Percentiles rank a stretch among this genome's conserved stretches.
These are phyloP conservation scores for Nyctalus aviator DNA, from an alignment of 2,797 vertebrate species.

Conservation along the genomic window DNA sequence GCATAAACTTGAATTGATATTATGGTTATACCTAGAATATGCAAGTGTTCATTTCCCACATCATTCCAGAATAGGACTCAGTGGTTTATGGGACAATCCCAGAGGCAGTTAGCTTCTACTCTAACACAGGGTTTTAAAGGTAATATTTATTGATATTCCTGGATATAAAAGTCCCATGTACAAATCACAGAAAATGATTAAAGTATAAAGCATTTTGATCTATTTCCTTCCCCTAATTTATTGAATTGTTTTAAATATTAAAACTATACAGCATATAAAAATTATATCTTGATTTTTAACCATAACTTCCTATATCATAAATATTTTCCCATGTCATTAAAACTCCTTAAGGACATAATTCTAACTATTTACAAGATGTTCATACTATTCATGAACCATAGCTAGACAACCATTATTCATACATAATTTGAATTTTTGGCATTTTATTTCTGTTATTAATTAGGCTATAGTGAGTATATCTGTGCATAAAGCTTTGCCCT, in stretches of 20 bases:
- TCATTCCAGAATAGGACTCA: neutral
- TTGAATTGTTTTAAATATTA: constrained; percentile 54
- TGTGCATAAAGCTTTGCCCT: constrained; percentile 19
- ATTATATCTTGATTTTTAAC: neutral
- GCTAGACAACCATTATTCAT: constrained; percentile 19
- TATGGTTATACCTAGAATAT: neutral
- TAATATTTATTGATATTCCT: constrained; percentile 19
- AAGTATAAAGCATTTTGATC: neutral
- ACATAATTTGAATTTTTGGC: constrained; percentile 60
- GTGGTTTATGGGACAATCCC: neutral
- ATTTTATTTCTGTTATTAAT: constrained; percentile 56
- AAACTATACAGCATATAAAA: constrained; percentile 7
- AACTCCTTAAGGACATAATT: constrained; percentile 33
- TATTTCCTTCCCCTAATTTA: constrained; percentile 55
- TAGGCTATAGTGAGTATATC: constrained; percentile 8
- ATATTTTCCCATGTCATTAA: constrained; percentile 26
- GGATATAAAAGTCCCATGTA: constrained; percentile 6
- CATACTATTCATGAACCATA: neutral
- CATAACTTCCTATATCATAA: constrained; percentile 41
- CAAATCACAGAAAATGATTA: constrained; percentile 6
- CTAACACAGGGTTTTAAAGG: neutral
- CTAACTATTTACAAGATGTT: constrained; percentile 65
- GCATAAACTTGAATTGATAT: constrained; percentile 10
- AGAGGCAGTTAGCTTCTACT: neutral
- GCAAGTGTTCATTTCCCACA: neutral